These are phyloP conservation scores for Raja brachyura DNA, from an alignment of 2,113 vertebrate species.

Conservation along the genomic window DNA sequence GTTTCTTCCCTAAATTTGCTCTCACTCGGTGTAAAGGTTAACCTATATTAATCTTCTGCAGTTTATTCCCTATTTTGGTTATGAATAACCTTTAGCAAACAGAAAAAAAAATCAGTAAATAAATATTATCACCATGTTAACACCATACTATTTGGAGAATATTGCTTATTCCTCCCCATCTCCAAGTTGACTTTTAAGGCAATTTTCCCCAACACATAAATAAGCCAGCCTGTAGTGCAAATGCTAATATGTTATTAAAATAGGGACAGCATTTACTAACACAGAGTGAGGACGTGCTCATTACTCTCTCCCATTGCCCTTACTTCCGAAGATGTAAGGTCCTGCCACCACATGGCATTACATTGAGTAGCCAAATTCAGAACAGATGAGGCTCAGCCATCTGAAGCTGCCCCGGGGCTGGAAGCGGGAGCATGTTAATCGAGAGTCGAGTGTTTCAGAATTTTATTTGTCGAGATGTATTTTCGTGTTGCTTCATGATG, in stretches of 20 bases:
- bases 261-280: background rate
- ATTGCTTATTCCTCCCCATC: background rate
- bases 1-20: background rate
- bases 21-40: background rate
- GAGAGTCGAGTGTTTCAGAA: background rate
- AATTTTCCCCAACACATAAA: background rate
- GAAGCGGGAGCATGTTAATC: background rate
- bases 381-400: conserved; percentile 11
- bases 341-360: background rate
- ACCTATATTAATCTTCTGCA: background rate
- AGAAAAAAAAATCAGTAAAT: background rate
- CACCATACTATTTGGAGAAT: background rate
- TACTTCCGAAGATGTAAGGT: background rate
- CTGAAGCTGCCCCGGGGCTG: background rate
- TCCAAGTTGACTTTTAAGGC: background rate
- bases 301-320: background rate
- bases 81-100: background rate
- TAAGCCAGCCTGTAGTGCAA: background rate
- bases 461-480: background rate
- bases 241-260: background rate
- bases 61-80: background rate
- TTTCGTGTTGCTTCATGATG: background rate
- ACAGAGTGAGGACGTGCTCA: background rate
- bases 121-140: background rate
- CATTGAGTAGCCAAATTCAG: background rate